phyloP scores from a whole-genome alignment of 2,888 invertebrate genomes.

The Meghimatium bilineatum region DNA sequence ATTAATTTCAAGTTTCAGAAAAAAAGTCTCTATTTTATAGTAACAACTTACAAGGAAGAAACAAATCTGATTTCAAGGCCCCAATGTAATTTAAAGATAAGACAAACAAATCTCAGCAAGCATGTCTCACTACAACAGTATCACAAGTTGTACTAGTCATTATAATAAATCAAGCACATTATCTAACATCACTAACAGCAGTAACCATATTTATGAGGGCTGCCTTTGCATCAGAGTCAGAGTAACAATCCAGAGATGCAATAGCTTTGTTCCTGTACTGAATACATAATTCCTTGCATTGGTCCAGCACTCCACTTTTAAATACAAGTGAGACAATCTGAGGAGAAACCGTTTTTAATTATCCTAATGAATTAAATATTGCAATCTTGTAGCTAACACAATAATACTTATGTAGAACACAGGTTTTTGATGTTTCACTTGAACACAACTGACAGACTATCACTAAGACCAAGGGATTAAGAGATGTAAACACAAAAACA shows the following conservation, averaged over 20 bases:
- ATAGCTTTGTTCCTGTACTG: conserved; percentile 80
- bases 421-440: too few relatives aligned
- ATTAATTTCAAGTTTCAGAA: too few relatives aligned
- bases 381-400: background rate
- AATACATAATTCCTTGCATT: conserved; percentile 66
- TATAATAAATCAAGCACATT: background rate
- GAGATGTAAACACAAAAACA: too few relatives aligned
- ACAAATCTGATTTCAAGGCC: too few relatives aligned
- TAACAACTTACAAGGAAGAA: too few relatives aligned
- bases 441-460: too few relatives aligned
- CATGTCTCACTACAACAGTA: background rate
- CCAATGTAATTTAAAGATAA: too few relatives aligned
- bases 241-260: conserved; percentile 85
- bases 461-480: too few relatives aligned
- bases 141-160: background rate
- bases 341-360: conserved; percentile 31
- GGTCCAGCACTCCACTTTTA: conserved; percentile 58
- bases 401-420: too few relatives aligned
- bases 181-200: conserved; percentile 55
- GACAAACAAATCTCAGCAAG: background rate
- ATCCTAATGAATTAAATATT: background rate
- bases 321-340: conserved; percentile 60
- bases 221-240: conserved; percentile 88
- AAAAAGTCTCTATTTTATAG: too few relatives aligned
- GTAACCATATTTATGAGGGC: conserved; percentile 87